A percentile compares a stretch with the other conserved stretches of the same genome.
Evolutionary conservation across 2,888 invertebrate genomes (phyloP).

Genomic region (Leptinotarsa haldemani): DNA sequence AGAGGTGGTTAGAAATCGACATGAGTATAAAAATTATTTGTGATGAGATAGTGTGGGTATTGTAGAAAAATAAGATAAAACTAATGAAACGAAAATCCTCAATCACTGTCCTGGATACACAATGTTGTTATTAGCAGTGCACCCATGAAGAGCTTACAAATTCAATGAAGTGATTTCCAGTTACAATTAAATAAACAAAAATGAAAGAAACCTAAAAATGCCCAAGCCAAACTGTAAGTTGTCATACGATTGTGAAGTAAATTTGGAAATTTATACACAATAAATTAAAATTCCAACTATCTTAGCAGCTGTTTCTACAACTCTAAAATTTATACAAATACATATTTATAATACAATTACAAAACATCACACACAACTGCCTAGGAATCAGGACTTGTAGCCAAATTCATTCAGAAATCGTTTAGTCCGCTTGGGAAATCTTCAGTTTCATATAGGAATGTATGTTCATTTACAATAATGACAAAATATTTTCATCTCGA

Average conservation of each 20-base stretch:
- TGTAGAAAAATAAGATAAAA: no score
- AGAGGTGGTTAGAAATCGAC: no score
- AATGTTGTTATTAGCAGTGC: no score
- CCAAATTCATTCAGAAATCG: slow-evolving; percentile 3
- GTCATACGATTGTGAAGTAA: neutral
- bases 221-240: neutral
- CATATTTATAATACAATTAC: slow-evolving; percentile 11
- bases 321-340: slow-evolving; percentile 4
- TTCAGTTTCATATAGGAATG: slow-evolving; percentile 4
- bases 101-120: no score
- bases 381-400: neutral
- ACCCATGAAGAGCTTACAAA: neutral
- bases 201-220: neutral
- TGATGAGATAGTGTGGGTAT: no score
- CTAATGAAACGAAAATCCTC: no score
- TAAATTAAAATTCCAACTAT: neutral
- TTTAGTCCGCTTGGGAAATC: neutral
- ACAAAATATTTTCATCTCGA: neutral
- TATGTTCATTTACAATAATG: neutral
- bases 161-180: slow-evolving; percentile 1
- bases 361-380: slow-evolving; percentile 9
- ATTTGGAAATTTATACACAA: neutral
- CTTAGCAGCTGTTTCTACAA: slow-evolving; percentile 8
- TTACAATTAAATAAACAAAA: neutral
- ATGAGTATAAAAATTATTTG: no score